Base-by-base conservation (phyloP, 2,888 invertebrate genomes). In the Folsomia candida region DNA sequence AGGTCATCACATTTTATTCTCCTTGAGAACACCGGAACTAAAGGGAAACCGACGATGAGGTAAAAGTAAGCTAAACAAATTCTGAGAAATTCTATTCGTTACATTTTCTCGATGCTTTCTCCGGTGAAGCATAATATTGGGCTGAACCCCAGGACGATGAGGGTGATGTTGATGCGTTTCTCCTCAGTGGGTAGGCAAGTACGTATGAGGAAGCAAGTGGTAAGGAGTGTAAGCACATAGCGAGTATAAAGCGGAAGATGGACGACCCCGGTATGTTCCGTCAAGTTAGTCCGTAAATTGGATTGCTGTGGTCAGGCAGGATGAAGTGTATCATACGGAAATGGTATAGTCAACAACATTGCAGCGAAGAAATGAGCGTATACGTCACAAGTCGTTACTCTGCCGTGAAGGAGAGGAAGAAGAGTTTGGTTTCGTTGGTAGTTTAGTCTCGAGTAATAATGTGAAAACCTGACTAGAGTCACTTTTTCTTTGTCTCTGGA, bases 401-500 rank as follows among this genome's bases (percentile, higher is more conserved):
- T 57, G 4, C n/a, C 20, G n/a, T n/a, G 47, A 4, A 57, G 6
- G n/a, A 22, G n/a, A n/a, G 6, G 57, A 57, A n/a, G 57, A 57
- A 6, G 57, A 57, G 20, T 57, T 37, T 37, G 37, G 37, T 37
- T 37, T 37, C 37, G 37, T 37, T 37, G 37, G 37, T 37, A 37
- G 37, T 37, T 37, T 37, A 37, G 57, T 57, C 57, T 57, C 57
- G n/a, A 3, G 64, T 64, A 64, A 64, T 64, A 64, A 64, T 62
- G 62, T 25, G 51, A 47, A 64, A 64, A 64, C 51, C 51, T 18
- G 64, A 64, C 64, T 22, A 22, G 51, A 64, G n/a, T 64, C 64
- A 64, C 64, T 64, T 64, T 62, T 64, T 64, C 64, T 64, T 64
- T 64, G 64, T 64, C 64, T 64, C 14, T 64, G 51, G 24, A 37